Evolutionary conservation across 2,888 invertebrate species (phyloP).

Genomic region (Odontocerum albicorne): DNA sequence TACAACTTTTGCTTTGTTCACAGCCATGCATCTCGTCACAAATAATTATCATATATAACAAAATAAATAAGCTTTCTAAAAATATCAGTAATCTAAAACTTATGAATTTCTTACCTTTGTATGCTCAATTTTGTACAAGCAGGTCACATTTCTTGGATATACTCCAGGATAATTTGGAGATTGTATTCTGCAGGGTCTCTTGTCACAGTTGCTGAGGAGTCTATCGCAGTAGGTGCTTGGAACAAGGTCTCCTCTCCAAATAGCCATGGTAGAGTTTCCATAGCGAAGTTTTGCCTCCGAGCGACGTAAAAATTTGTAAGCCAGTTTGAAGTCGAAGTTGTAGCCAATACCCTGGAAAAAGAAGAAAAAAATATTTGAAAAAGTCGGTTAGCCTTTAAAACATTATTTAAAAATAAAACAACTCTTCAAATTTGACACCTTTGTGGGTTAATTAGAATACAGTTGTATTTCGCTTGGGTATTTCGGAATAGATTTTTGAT

Average conservation of each 20-base stretch:
- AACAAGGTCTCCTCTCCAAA: conserved; percentile 75
- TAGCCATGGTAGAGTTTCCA: conserved; percentile 71
- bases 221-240: conserved; percentile 80
- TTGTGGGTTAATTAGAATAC: too few species aligned
- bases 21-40: too few species aligned
- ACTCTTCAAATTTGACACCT: too few species aligned
- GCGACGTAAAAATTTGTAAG: conserved; percentile 78
- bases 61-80: too few species aligned
- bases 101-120: conserved; percentile 55
- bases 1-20: too few species aligned
- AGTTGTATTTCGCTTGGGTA: conserved; percentile 19
- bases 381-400: background rate
- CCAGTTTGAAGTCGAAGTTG: conserved; percentile 82
- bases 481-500: too few species aligned
- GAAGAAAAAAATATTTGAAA: background rate
- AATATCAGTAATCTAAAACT: conserved; percentile 2
- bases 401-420: background rate
- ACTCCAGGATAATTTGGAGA: conserved; percentile 91
- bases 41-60: too few species aligned
- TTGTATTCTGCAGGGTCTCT: conserved; percentile 70
- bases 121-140: conserved; percentile 73
- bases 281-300: conserved; percentile 77
- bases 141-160: conserved; percentile 85
- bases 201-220: conserved; percentile 76
- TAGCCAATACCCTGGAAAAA: conserved; percentile 67